Conservation (phyloP, 2,113 vertebrate species). For the Corythaeola cristata region DNA sequence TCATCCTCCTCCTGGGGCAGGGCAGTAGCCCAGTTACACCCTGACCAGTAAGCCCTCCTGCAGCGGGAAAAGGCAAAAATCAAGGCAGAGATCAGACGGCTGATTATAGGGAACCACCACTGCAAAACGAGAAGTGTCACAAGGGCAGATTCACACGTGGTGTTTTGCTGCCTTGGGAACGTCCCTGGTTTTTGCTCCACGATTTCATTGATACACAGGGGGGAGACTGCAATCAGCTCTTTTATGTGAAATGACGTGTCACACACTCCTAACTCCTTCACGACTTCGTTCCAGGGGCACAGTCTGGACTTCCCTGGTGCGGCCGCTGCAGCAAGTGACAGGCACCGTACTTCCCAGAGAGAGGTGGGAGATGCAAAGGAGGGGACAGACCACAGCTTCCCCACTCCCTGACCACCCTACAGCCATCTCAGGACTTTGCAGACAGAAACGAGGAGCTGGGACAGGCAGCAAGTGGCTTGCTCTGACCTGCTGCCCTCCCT, state of each 20-base stretch:
- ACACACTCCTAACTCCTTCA: not conserved
- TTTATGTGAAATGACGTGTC: not conserved
- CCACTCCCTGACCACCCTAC: accelerated
- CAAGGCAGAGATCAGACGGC: not conserved
- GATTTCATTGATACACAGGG: not conserved
- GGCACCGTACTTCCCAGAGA: not conserved
- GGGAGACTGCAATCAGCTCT: not conserved
- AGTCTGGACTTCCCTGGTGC: not conserved
- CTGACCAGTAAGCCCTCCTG: not conserved
- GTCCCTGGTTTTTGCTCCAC: constrained; percentile 11
- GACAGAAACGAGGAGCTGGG: not conserved
- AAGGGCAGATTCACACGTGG: not conserved
- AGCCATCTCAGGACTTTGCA: not conserved
- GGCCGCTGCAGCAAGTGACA: accelerated
- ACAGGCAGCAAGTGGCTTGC: accelerated
- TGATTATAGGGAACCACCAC: not conserved
- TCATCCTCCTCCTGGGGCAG: not conserved
- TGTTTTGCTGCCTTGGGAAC: not conserved
- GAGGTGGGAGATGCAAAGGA: not conserved
- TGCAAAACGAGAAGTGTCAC: constrained; percentile 35
- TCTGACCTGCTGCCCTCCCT: not conserved
- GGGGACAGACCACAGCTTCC: not conserved
- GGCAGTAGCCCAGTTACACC: not conserved
- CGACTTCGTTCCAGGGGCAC: not conserved
- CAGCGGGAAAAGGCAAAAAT: not conserved